Evolutionary conservation across 2,888 invertebrate species (phyloP).

Genomic region (Furcula furcula): DNA sequence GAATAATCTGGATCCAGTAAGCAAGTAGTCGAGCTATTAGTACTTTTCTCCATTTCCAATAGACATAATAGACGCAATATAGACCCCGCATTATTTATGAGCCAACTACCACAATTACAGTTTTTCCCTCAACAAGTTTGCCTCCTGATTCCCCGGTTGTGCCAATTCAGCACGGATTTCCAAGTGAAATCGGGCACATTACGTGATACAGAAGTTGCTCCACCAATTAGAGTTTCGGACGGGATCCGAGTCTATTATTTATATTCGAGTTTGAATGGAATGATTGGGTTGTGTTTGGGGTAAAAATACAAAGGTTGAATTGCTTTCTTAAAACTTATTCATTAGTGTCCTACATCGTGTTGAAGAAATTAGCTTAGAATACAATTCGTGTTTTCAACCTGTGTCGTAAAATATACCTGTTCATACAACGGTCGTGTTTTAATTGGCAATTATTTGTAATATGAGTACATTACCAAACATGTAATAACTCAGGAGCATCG

Average conservation of each 20-base stretch:
- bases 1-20: no score
- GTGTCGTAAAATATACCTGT: no score
- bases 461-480: no score
- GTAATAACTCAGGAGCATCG: no score
- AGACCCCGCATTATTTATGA: not conserved
- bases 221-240: constrained; percentile 16
- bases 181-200: constrained; percentile 5
- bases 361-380: no score
- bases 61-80: not conserved
- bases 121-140: not conserved
- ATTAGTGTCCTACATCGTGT: no score
- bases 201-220: constrained; percentile 18
- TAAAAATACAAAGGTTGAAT: not conserved
- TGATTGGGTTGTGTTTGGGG: not conserved
- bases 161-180: constrained; percentile 4
- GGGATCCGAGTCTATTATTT: constrained; percentile 15
- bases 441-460: no score
- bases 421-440: no score
- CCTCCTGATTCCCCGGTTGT: not conserved
- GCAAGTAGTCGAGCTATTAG: no score
- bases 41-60: no score
- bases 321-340: no score
- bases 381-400: no score
- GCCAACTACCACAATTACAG: not conserved
- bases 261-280: constrained; percentile 5